Conservation (phyloP, 2,888 invertebrate species). For the Nipponacmea schrenckii region DNA sequence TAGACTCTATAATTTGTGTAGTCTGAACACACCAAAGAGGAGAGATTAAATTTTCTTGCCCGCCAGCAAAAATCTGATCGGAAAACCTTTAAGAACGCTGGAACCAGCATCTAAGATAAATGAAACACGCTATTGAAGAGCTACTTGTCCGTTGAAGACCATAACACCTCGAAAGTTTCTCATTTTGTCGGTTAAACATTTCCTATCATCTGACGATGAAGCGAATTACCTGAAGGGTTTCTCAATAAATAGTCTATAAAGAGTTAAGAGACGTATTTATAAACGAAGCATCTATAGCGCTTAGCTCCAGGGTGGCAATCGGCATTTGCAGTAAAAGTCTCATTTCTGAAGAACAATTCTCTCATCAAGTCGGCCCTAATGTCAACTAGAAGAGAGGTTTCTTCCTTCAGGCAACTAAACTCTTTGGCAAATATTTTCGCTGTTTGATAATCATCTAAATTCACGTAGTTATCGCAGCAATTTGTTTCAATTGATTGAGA, state of each 20-base stretch:
- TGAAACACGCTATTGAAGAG: conserved; percentile 1
- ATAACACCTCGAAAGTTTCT: conserved; percentile 13
- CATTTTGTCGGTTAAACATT: conserved; percentile 22
- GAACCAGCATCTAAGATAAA: neutral
- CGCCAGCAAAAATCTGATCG: conserved; percentile 12
- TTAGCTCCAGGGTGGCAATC: conserved; percentile 8
- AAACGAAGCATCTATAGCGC: conserved; percentile 17
- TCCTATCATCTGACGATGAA: conserved; percentile 15
- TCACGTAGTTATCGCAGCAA: conserved; percentile 24
- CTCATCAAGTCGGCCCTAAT: conserved; percentile 10
- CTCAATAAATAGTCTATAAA: conserved; percentile 18
- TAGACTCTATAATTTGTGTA: conserved; percentile 26
- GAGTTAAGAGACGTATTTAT: conserved; percentile 14
- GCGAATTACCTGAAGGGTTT: conserved; percentile 15
- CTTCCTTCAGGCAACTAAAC: conserved; percentile 14
- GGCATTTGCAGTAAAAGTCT: conserved; percentile 2
- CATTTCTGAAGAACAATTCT: conserved; percentile 10
- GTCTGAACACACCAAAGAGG: conserved; percentile 18
- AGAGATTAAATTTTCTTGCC: conserved; percentile 28
- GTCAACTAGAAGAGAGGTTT: conserved; percentile 11
- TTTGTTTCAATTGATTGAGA: conserved; percentile 21
- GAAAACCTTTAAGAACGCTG: neutral
- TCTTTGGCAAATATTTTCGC: conserved; percentile 25
- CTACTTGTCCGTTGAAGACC: neutral
- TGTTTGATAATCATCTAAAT: conserved; percentile 26